These are phyloP conservation scores for Phymanthus crucifer DNA, from an alignment of 92 coral and sea anemone genomes.

Conservation along the genomic window DNA sequence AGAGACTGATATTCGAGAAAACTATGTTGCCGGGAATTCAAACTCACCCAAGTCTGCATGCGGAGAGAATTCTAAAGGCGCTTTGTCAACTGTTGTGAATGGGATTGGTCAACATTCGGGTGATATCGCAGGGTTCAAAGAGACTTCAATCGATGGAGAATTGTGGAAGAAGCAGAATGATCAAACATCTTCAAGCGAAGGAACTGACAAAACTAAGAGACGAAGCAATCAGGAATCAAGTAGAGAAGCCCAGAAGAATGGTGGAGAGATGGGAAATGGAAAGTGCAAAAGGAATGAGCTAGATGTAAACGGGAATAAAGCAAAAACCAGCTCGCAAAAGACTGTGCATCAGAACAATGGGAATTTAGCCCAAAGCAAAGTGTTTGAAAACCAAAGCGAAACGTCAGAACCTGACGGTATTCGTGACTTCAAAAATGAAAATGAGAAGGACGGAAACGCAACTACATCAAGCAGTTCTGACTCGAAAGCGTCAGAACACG, in stretches of 20 bases:
- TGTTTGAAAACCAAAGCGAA: background rate
- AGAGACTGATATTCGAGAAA: background rate
- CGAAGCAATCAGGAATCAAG: background rate
- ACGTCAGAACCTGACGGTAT: background rate
- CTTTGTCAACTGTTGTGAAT: background rate
- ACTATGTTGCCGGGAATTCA: background rate
- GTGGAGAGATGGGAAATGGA: background rate
- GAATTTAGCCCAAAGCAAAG: background rate
- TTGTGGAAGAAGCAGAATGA: background rate
- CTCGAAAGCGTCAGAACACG: constrained; percentile 8
- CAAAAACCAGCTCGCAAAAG: background rate
- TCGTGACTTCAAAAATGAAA: background rate
- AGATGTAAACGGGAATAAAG: background rate
- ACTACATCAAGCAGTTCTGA: constrained; percentile 8
- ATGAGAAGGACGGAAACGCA: background rate
- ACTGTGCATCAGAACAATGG: background rate
- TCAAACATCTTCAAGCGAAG: background rate
- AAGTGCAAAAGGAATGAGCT: background rate
- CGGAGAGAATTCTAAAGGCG: background rate
- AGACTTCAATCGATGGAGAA: background rate
- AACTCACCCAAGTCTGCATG: background rate
- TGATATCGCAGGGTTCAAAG: background rate
- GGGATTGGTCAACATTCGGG: background rate
- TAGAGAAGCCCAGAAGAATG: background rate
- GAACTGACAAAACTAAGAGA: background rate